Percentiles rank a stretch among this genome's conserved stretches.
phyloP scores from a whole-genome alignment of 2,797 vertebrate genomes.

The Neosalanx taihuensis region DNA sequence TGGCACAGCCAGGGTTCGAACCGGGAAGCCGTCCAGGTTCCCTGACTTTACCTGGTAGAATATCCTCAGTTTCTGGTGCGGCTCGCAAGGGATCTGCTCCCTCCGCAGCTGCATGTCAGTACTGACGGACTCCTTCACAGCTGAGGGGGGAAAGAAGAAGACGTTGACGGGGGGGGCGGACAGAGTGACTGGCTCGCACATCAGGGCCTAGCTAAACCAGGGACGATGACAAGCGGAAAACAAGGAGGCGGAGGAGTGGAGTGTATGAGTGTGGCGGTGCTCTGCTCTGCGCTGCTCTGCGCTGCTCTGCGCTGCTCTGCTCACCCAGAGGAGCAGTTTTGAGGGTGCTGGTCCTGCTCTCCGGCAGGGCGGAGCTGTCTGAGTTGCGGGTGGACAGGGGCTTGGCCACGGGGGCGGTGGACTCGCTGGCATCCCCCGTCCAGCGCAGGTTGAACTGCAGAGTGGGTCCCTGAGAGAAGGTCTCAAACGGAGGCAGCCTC shows the following conservation, averaged over 20 bases:
- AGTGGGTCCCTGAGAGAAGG: constrained; percentile 99
- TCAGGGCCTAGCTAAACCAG: neutral
- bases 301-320: constrained; percentile 16
- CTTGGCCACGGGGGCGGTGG: constrained; percentile 91
- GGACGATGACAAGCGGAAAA: neutral
- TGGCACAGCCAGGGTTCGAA: too few species aligned
- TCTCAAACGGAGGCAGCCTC: constrained; percentile 97
- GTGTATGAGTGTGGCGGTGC: neutral
- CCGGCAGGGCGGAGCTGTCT: constrained; percentile 84
- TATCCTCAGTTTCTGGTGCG: constrained; percentile 93
- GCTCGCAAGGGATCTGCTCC: constrained; percentile 88
- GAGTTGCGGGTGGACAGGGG: constrained; percentile 96
- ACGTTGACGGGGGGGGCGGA: too few species aligned
- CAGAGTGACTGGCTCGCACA: neutral
- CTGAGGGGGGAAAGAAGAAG: constrained; percentile 57
- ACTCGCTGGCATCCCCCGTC: constrained; percentile 90
- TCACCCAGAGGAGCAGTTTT: constrained; percentile 89
- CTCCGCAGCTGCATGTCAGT: constrained; percentile 88
- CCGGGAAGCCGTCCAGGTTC: too few species aligned
- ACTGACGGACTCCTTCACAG: constrained; percentile 90
- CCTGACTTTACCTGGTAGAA: constrained; percentile 89
- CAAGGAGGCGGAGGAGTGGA: too few species aligned
- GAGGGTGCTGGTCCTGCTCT: constrained; percentile 89
- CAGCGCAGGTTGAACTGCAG: constrained; percentile 97
- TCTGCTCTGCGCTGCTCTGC: neutral